Base-by-base conservation (phyloP, 2,113 vertebrate genomes). In the Limanda limanda region DNA sequence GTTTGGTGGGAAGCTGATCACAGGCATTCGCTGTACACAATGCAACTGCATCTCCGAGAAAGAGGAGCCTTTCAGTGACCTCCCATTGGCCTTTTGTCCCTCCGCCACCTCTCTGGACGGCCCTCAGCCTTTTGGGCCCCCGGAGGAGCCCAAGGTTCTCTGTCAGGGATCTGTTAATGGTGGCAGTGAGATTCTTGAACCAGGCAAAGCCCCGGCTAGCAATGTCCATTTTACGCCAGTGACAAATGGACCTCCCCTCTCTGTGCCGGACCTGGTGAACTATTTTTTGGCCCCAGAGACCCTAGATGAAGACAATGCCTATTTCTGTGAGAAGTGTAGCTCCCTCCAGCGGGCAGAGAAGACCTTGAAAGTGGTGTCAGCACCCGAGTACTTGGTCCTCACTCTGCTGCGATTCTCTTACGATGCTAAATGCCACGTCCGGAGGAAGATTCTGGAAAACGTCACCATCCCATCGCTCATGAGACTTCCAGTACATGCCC, bases 231-330 rank as follows among this genome's bases (percentile, higher is more conserved):
- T 71, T 70, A 66, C 79, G 57, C 78, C 86, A 51, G 88, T 68
- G 87, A 91, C 91, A 89, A 93, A 80, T 91, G 93, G 67, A 86
- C 93, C 71, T 77, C 91, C 96, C 1, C 93, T 95, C 21, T 97
- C 97, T 18, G 96, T 99, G 74, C 96, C 95, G 57, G 97, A 98
- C 92, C 93, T 99, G 81, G 91, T 99, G 24, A 96, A 97, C 93
- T 99, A 99, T 89, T 98, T 99, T 87, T 91, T 99, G 91, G 97
- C 97, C 76, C 96, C 97, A 23, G 98, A 99, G 88, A 97, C 98
- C 85, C 95, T 99, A 48, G 96, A 97, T 67, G 96, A 95, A 74
- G 98, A 99, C 25, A 99, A 99, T 86, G 96, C 96, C 69, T 99
- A 99, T 90, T 97, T 97, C 93, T 99, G 98, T 86, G 97, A 98